These are phyloP conservation scores for Pangasius mekongensis DNA, from an alignment of 2,797 vertebrate genomes.

Conservation along the genomic window DNA sequence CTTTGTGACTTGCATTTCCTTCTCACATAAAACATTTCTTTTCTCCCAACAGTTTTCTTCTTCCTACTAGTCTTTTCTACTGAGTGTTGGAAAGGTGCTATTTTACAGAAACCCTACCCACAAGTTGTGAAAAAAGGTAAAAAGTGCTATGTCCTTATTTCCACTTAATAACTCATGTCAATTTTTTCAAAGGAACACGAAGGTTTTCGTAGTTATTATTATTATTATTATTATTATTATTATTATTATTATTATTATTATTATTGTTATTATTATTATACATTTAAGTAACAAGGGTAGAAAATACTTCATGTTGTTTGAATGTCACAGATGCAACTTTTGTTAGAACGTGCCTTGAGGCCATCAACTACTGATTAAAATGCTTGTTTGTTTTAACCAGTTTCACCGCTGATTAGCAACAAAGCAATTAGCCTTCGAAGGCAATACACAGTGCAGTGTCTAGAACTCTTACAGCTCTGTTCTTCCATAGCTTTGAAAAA, in stretches of 20 bases:
- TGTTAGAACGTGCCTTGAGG: neutral
- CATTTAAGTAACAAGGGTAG: neutral
- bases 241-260: conserved; percentile 3
- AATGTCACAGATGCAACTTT: neutral
- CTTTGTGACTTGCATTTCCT: neutral
- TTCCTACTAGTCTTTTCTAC: neutral
- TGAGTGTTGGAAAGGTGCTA: neutral
- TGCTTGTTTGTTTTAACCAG: conserved; percentile 38
- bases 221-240: conserved; percentile 9
- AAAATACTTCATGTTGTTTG: neutral
- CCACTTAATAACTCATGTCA: neutral
- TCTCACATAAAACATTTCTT: neutral
- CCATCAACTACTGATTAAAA: conserved; percentile 26
- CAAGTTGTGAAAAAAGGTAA: neutral
- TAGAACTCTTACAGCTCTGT: neutral
- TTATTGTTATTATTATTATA: neutral
- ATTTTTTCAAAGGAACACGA: neutral
- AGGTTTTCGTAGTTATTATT: neutral
- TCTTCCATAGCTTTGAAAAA: neutral
- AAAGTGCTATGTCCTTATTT: neutral
- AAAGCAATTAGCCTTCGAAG: conserved; percentile 22
- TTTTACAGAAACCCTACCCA: neutral
- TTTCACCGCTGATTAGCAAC: conserved; percentile 41
- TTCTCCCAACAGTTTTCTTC: neutral
- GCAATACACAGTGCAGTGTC: neutral